Evolutionary conservation across 2,113 vertebrate genomes (phyloP).

Genomic region (Ptilonorhynchus violaceus): DNA sequence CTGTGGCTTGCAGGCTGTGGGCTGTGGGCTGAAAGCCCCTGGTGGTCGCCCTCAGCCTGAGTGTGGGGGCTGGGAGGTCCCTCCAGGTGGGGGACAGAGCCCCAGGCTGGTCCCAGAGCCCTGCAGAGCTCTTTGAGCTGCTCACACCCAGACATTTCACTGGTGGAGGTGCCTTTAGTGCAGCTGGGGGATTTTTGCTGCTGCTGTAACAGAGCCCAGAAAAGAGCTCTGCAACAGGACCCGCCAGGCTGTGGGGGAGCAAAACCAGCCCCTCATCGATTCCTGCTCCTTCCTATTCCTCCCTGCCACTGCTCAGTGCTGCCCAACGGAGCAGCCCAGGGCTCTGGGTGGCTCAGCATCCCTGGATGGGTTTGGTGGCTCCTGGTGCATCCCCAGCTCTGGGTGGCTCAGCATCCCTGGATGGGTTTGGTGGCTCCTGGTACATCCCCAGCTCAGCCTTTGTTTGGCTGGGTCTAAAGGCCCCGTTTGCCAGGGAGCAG

Average conservation of each 20-base stretch:
- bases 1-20: not conserved
- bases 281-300: not conserved
- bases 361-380: not conserved
- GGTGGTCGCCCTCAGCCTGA: not conserved
- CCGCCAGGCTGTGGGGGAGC: not conserved
- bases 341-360: not conserved
- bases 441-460: not conserved
- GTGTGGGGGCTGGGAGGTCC: too few relatives aligned
- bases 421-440: not conserved
- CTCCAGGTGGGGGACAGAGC: accelerated
- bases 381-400: not conserved
- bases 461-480: not conserved
- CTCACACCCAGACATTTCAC: not conserved
- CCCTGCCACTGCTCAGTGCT: not conserved
- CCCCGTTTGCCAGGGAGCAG: not conserved
- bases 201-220: not conserved
- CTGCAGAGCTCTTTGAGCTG: not conserved
- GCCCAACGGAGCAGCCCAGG: too few relatives aligned
- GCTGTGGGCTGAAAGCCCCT: not conserved
- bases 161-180: not conserved
- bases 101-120: not conserved
- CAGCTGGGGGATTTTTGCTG: not conserved
- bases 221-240: not conserved
- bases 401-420: not conserved
- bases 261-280: not conserved